phyloP scores from a whole-genome alignment of 2,113 vertebrate genomes.

The Diadophis punctatus region DNA sequence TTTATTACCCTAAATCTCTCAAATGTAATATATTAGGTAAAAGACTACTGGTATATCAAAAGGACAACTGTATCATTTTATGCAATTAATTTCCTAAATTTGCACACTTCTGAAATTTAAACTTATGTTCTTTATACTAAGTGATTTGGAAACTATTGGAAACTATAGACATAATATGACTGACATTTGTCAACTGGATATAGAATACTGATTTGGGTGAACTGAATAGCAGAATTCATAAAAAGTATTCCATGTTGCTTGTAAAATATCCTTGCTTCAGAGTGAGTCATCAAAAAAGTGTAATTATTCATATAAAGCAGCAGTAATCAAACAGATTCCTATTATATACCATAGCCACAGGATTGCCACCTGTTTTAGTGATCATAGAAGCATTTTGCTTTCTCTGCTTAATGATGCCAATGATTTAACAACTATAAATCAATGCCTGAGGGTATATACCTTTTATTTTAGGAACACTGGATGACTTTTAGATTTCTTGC shows the following conservation, averaged over 20 bases:
- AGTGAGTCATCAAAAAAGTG: background rate
- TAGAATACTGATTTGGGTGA: background rate
- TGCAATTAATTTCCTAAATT: background rate
- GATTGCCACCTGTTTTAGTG: too few relatives aligned
- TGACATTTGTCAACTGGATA: background rate
- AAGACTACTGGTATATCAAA: background rate
- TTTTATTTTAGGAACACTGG: constrained; percentile 15
- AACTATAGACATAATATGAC: background rate
- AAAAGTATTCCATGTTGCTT: background rate
- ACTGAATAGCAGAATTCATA: background rate
- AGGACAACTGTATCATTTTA: background rate
- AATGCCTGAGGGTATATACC: background rate
- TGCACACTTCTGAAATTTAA: background rate
- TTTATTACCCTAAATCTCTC: background rate
- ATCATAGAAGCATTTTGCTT: background rate
- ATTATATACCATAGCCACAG: background rate
- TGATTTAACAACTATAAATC: background rate
- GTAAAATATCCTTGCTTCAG: background rate
- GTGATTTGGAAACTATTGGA: background rate
- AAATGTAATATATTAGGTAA: background rate
- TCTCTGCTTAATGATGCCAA: background rate
- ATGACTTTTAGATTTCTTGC: constrained; percentile 5
- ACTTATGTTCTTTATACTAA: background rate
- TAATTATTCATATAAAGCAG: background rate
- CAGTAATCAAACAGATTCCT: background rate